These are phyloP conservation scores for Aphelinus certus DNA, from an alignment of 1,140 invertebrate species.

Conservation along the genomic window DNA sequence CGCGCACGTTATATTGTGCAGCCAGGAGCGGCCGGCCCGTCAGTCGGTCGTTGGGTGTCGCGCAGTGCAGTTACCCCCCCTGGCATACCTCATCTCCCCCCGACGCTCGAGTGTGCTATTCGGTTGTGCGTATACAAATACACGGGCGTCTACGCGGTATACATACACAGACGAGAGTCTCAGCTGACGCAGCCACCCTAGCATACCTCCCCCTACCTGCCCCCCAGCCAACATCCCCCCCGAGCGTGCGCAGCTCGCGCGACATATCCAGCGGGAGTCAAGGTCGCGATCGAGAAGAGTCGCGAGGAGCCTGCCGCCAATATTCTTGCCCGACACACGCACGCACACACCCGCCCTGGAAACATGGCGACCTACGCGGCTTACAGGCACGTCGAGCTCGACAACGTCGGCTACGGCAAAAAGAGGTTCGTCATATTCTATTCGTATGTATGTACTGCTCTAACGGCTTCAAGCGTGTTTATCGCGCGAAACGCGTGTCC, in stretches of 20 bases:
- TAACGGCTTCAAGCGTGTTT: too few species aligned
- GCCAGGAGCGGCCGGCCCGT: background rate
- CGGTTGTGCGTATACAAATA: too few species aligned
- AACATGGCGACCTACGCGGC: slow-evolving; percentile 75
- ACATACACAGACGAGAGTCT: background rate
- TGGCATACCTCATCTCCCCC: too few species aligned
- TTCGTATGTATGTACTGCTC: too few species aligned
- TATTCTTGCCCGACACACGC: too few species aligned
- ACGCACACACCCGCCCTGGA: background rate
- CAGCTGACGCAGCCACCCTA: background rate
- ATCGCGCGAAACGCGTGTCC: too few species aligned
- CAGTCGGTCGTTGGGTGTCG: slow-evolving; percentile 30
- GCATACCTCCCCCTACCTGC: too few species aligned
- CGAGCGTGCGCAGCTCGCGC: background rate
- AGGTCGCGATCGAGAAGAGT: slow-evolving; percentile 3
- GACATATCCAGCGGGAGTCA: background rate
- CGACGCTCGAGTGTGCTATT: too few species aligned
- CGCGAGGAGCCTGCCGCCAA: background rate
- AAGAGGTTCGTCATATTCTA: slow-evolving; percentile 67
- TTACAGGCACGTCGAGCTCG: slow-evolving; percentile 76
- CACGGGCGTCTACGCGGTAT: background rate
- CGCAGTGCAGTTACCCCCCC: background rate
- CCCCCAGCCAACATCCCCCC: background rate
- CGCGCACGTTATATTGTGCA: background rate
- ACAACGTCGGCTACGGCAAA: slow-evolving; percentile 77